These are phyloP conservation scores for Fukomys damarensis DNA, from an alignment of 2,113 vertebrate genomes.

Conservation along the genomic window DNA sequence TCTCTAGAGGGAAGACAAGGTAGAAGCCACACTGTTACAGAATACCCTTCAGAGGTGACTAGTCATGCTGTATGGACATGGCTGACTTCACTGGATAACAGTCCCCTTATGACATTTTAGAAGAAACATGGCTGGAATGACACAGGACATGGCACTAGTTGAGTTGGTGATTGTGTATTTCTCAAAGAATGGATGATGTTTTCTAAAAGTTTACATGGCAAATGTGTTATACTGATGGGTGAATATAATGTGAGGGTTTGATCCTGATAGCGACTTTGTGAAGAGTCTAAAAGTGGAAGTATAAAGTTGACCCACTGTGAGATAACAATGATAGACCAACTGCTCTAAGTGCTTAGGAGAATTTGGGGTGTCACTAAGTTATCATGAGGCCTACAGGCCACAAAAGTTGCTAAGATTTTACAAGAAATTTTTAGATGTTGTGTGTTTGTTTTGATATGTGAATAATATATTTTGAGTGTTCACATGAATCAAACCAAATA, in stretches of 20 bases:
- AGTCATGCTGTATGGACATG: slow-evolving; percentile 31
- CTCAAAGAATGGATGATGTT: slow-evolving; percentile 43
- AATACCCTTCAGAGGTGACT: slow-evolving; percentile 11
- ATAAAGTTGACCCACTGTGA: slow-evolving; percentile 40
- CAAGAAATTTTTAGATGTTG: slow-evolving; percentile 47
- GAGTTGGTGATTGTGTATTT: slow-evolving; percentile 69
- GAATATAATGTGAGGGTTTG: slow-evolving; percentile 33
- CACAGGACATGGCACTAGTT: slow-evolving; percentile 75
- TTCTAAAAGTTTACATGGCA: slow-evolving; percentile 32
- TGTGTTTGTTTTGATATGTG: slow-evolving; percentile 47
- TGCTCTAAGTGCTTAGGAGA: neutral
- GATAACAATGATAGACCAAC: slow-evolving; percentile 45
- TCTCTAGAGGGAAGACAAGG: slow-evolving; percentile 9
- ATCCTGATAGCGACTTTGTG: neutral
- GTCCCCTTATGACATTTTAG: slow-evolving; percentile 63
- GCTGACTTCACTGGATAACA: slow-evolving; percentile 29
- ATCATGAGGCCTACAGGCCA: slow-evolving; percentile 39
- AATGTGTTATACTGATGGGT: slow-evolving; percentile 27
- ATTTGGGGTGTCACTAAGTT: slow-evolving; percentile 29
- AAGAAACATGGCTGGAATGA: slow-evolving; percentile 76
- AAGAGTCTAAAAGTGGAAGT: slow-evolving; percentile 40
- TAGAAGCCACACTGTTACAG: neutral
- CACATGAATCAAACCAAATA: slow-evolving; percentile 80
- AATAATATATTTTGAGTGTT: slow-evolving; percentile 63
- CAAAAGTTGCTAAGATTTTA: slow-evolving; percentile 38